A percentile compares a stretch with the other conserved stretches of the same genome.
phyloP scores from a whole-genome alignment of 2,797 vertebrate species.

The Protosalanx chinensis region DNA sequence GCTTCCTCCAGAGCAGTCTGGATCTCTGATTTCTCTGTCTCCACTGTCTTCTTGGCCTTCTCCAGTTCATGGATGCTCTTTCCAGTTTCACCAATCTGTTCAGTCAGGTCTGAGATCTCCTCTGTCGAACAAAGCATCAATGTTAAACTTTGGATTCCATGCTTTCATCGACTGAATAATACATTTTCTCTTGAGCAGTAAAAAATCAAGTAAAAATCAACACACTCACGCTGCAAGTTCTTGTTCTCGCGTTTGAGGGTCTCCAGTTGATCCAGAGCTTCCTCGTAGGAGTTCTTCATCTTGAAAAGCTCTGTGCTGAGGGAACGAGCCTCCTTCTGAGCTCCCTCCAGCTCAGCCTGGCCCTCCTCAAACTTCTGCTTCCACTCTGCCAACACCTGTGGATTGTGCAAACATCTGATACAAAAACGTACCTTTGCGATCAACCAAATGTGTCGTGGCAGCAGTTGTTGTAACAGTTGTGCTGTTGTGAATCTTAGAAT shows the following conservation, averaged over 20 bases:
- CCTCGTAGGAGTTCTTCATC: constrained; percentile 86
- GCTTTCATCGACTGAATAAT: too few relatives aligned
- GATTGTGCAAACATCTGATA: too few relatives aligned
- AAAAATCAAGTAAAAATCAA: too few relatives aligned
- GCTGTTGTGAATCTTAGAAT: too few relatives aligned
- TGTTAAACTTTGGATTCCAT: too few relatives aligned
- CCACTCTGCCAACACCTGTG: constrained; percentile 77
- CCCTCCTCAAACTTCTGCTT: constrained; percentile 86
- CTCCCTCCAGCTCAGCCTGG: constrained; percentile 81
- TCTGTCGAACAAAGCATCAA: too few relatives aligned
- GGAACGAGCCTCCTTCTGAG: constrained; percentile 80
- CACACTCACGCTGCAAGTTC: constrained; percentile 75
- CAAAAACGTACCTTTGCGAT: too few relatives aligned
- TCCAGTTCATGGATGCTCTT: constrained; percentile 86
- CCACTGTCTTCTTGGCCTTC: constrained; percentile 82
- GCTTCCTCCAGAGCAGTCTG: constrained; percentile 85
- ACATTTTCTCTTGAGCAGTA: too few relatives aligned
- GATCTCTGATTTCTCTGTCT: constrained; percentile 82
- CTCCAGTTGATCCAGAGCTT: constrained; percentile 83
- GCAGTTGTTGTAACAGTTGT: too few relatives aligned
- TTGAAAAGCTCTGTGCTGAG: constrained; percentile 86
- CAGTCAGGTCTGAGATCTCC: constrained; percentile 86
- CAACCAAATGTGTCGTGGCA: too few relatives aligned
- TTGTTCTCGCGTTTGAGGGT: constrained; percentile 88
- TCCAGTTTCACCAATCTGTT: constrained; percentile 82